These are phyloP conservation scores for Burhinus oedicnemus DNA, from an alignment of 2,113 vertebrate species.

Conservation along the genomic window DNA sequence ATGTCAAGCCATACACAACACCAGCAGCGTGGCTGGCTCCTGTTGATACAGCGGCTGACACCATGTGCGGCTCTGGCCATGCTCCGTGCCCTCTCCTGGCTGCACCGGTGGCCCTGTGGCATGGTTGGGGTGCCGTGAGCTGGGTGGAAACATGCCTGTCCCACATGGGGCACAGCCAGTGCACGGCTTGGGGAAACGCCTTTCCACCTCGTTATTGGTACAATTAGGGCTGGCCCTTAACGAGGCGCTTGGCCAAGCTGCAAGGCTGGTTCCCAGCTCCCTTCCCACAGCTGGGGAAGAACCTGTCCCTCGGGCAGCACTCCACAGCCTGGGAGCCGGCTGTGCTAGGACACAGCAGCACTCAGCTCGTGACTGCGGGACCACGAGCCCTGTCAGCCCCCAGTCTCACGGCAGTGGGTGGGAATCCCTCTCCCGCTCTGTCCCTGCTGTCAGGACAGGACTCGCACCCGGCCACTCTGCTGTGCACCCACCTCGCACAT, in stretches of 20 bases:
- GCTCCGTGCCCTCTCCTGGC: background rate
- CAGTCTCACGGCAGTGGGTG: too few relatives aligned
- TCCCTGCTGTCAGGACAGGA: background rate
- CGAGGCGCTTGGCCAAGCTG: rapidly evolving
- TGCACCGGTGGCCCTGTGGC: background rate
- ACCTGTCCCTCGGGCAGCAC: background rate
- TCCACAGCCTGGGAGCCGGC: background rate
- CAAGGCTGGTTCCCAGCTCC: too few relatives aligned
- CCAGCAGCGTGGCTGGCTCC: background rate
- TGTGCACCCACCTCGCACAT: rapidly evolving
- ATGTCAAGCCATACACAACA: conserved; percentile 39
- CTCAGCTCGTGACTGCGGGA: background rate
- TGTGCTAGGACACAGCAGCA: background rate
- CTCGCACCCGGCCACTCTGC: rapidly evolving
- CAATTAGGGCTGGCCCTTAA: background rate
- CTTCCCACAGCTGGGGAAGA: background rate
- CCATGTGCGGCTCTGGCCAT: background rate
- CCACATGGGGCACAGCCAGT: rapidly evolving
- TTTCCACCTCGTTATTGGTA: background rate
- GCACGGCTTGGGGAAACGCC: background rate
- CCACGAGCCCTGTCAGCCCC: background rate
- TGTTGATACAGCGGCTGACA: background rate
- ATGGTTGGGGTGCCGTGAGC: background rate
- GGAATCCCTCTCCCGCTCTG: background rate
- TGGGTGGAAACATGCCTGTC: background rate